Base-by-base conservation (phyloP, 2,888 invertebrate species). In the Cacoxenus indagator region DNA sequence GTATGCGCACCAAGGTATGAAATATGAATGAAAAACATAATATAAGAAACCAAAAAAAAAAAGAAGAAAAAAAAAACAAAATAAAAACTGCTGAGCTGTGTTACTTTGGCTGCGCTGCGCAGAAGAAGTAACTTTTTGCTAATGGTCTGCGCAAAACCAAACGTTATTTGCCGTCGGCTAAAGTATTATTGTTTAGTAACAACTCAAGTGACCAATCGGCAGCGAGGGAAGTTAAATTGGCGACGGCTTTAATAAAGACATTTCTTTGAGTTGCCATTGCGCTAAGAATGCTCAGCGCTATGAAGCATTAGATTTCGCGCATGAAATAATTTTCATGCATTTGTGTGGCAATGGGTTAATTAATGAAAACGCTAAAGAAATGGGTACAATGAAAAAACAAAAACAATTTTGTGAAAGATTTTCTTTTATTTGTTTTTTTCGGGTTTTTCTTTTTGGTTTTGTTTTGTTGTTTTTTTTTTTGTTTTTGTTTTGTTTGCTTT, bases 351-450 rank as follows among this genome's bases (percentile, higher is more conserved):
- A 55, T 14, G 26, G 55, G n/a, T 55, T 61, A n/a, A n/a, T 65
- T 62, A 59, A 67, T 57, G 31, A 66, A 66, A 65, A 65, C n/a
- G 37, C 11, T 64, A 66, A 68, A 57, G 57, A 43, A 55, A 55
- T 17, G 2, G 26, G 19, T 17, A 11, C 19, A n/a, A n/a, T 55
- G 26, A 55, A 65, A 55, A 24, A 45, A 57, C 37, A 43, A 57
- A 45, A 27, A 45, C 9, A 59, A 71, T 83, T 82, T 80, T 81
- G 80, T 79, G 83, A 83, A 83, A 82, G 81, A 71, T 83, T 79
- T 83, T 83, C 75, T 81, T 83, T 80, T 83, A 77, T 83, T 83
- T 81, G 79, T 80, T 70, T 75, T 76, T 76, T 81, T 76, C 68
- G 70, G 69, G 65, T 0, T 69, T 77, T 78, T 78, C 75, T 70